phyloP scores from a whole-genome alignment of 2,888 invertebrate species.

The Tetanocera ferruginea region DNA sequence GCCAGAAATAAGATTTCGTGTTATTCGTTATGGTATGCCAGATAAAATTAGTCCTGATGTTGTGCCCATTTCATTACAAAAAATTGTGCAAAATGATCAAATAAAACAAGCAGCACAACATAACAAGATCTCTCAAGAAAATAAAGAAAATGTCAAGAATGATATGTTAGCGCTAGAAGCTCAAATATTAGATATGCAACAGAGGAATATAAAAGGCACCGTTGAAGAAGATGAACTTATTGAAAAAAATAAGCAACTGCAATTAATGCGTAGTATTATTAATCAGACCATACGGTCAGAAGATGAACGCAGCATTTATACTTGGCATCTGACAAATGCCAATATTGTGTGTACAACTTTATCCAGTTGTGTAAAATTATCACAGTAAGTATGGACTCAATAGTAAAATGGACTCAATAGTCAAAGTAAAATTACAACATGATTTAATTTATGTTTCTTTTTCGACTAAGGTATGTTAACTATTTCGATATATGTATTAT shows the following conservation, averaged over 20 bases:
- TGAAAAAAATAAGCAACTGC: slow-evolving; percentile 60
- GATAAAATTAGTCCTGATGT: slow-evolving; percentile 75
- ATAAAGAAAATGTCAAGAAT: slow-evolving; percentile 64
- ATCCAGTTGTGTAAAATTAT: slow-evolving; percentile 71
- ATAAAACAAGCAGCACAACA: slow-evolving; percentile 43
- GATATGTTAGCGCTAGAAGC: slow-evolving; percentile 49
- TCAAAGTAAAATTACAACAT: not conserved
- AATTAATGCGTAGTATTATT: slow-evolving; percentile 51
- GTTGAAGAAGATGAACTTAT: slow-evolving; percentile 55
- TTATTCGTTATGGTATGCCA: slow-evolving; percentile 78
- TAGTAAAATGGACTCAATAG: too few relatives aligned
- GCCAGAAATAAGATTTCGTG: slow-evolving; percentile 71
- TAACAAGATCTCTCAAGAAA: slow-evolving; percentile 71
- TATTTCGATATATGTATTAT: slow-evolving; percentile 79
- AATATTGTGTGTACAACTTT: slow-evolving; percentile 82
- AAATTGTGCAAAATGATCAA: slow-evolving; percentile 49
- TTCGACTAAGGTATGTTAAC: slow-evolving; percentile 49
- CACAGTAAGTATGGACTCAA: slow-evolving; percentile 51
- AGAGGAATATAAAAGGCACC: slow-evolving; percentile 47
- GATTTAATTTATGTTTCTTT: slow-evolving; percentile 11
- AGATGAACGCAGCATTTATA: slow-evolving; percentile 60
- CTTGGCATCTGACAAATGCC: slow-evolving; percentile 72
- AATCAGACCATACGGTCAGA: slow-evolving; percentile 53
- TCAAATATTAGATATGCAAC: slow-evolving; percentile 50
- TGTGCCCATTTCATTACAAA: slow-evolving; percentile 71